These are phyloP conservation scores for Hydropsyche betteni DNA, from an alignment of 2,888 invertebrate species.

Conservation along the genomic window DNA sequence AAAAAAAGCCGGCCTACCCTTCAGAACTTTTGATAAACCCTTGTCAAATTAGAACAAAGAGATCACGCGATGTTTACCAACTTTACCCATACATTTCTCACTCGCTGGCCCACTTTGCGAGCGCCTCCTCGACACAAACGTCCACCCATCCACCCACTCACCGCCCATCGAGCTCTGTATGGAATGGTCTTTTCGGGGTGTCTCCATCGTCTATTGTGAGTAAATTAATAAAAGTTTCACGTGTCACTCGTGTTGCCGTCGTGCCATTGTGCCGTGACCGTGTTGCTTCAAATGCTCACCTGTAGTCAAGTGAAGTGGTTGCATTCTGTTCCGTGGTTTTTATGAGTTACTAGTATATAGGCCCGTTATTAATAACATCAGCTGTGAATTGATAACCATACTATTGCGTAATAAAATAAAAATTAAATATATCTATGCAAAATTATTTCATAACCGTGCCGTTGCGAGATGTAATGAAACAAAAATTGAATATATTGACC, in stretches of 20 bases:
- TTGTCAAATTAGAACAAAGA: conserved; percentile 47
- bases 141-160: too few relatives aligned
- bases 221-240: conserved; percentile 47
- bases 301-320: conserved; percentile 1
- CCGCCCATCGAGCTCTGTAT: not conserved
- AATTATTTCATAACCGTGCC: too few relatives aligned
- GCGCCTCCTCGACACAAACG: not conserved
- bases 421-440: too few relatives aligned
- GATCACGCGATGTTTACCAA: conserved; percentile 45
- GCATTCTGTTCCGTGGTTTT: conserved; percentile 8
- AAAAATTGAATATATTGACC: too few relatives aligned
- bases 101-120: conserved; percentile 37
- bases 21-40: conserved; percentile 45
- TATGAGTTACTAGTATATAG: not conserved
- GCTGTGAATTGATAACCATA: too few relatives aligned
- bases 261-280: conserved; percentile 22
- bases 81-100: conserved; percentile 39
- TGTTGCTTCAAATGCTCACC: conserved; percentile 33
- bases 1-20: conserved; percentile 31
- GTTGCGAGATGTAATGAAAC: too few relatives aligned
- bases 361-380: too few relatives aligned
- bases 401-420: too few relatives aligned
- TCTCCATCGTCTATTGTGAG: conserved; percentile 34
- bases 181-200: not conserved
- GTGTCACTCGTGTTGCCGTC: conserved; percentile 36